These are phyloP conservation scores for Diarsia dahlii DNA, from an alignment of 2,888 invertebrate genomes.

Conservation along the genomic window DNA sequence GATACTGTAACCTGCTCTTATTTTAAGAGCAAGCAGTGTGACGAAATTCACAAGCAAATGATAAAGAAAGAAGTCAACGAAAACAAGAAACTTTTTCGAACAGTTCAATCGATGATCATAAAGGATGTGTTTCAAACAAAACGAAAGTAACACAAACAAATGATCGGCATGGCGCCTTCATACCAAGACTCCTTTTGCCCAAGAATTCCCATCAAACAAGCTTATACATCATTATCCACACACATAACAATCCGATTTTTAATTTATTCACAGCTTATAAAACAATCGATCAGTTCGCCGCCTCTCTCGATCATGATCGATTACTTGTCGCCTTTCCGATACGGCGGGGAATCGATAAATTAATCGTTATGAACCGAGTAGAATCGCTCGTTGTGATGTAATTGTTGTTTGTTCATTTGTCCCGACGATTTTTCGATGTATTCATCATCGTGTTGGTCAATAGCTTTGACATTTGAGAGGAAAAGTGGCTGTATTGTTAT, in stretches of 20 bases:
- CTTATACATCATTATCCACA: constrained; percentile 72
- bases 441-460: constrained; percentile 61
- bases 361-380: constrained; percentile 78
- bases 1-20: background rate
- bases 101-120: background rate
- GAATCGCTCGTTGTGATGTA: constrained; percentile 70
- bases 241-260: constrained; percentile 82
- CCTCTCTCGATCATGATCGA: constrained; percentile 84
- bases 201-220: constrained; percentile 51
- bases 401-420: constrained; percentile 72
- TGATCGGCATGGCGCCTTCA: constrained; percentile 17
- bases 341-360: constrained; percentile 82
- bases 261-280: constrained; percentile 84
- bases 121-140: constrained; percentile 1
- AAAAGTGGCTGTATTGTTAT: constrained; percentile 44
- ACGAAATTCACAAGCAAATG: background rate
- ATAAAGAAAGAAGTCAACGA: background rate
- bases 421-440: constrained; percentile 56
- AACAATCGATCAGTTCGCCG: constrained; percentile 86
- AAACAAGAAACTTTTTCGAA: background rate
- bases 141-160: constrained; percentile 14
- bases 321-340: constrained; percentile 81
- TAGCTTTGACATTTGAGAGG: constrained; percentile 53
- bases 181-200: constrained; percentile 20
- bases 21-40: background rate